Base-by-base conservation (phyloP, 2,888 invertebrate species). In the Drosophila multiciliata region DNA sequence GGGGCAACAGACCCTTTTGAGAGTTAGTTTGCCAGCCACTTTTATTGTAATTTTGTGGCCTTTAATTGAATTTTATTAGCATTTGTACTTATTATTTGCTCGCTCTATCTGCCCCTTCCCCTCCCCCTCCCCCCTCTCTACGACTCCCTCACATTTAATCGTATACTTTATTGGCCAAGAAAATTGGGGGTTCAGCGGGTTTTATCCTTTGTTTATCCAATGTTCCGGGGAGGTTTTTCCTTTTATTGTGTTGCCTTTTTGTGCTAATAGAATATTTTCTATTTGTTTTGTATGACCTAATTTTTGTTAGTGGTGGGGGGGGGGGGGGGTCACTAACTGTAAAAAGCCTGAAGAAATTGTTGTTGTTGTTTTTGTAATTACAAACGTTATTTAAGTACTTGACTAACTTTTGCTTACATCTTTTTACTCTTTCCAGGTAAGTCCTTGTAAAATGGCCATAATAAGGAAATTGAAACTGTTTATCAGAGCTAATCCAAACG, bases 1-100 rank as follows among this genome's bases (percentile, higher is more conserved):
- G n/a, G 26, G 26, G 2, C 26, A 26, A 26, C 26, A 17, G 75
- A 58, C 52, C 55, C 65, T 55, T 42, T 23, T 35, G 40, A 35
- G 52, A 78, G 81, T 77, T 75, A 85, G 83, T 90, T 83, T 83
- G 55, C 69, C 68, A 72, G 75, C 73, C 75, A 80, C 84, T 86
- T 86, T 90, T 83, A 88, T 90, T 89, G 88, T 89, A 90, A 89
- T 86, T 86, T 89, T 86, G 85, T 80, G 83, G 80, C 73, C 76
- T 87, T 87, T 90, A 90, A 91, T 90, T 91, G 91, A 91, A 91
- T 90, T 91, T 90, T 89, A 91, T 90, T 91, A 86, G 84, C 90
- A 86, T 82, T 90, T 85, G 82, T 85, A 89, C 85, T 89, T 89
- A 85, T 84, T 87, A 87, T 89, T 87, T 89, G 82, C 60, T 71